Evolutionary conservation across 2,888 invertebrate species (phyloP).

Genomic region (Andrena chrysosceles): DNA sequence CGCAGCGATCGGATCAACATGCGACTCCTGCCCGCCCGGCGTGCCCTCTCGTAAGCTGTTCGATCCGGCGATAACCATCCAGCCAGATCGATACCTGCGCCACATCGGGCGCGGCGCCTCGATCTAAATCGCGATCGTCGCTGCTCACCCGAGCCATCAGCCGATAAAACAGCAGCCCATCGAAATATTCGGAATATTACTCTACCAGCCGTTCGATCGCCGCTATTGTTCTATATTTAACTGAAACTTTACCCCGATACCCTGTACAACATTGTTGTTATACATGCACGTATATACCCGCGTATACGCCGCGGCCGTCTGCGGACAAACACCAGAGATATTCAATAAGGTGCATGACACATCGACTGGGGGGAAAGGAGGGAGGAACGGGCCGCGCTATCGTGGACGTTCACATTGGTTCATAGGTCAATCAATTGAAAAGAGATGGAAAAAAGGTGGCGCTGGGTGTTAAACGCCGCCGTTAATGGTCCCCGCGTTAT

Average conservation of each 20-base stretch:
- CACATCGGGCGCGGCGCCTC: background rate
- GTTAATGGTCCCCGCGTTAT: conserved; percentile 56
- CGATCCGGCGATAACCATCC: background rate
- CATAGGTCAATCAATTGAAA: conserved; percentile 61
- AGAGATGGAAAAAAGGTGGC: conserved; percentile 28
- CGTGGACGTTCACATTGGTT: conserved; percentile 56
- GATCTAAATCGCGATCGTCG: background rate
- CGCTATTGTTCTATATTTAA: conserved; percentile 58
- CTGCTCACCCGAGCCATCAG: background rate
- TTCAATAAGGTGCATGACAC: conserved; percentile 65
- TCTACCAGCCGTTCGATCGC: conserved; percentile 8
- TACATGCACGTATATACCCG: conserved; percentile 1
- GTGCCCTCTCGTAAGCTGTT: background rate
- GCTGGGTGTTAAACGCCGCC: conserved; percentile 38
- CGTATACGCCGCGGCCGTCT: background rate
- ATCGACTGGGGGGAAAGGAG: conserved; percentile 23
- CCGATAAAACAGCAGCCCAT: background rate
- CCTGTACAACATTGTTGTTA: conserved; percentile 14
- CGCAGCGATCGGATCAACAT: background rate
- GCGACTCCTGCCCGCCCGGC: no score
- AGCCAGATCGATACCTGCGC: background rate
- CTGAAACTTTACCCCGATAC: conserved; percentile 45
- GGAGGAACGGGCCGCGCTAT: conserved; percentile 45
- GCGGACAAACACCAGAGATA: conserved; percentile 63
- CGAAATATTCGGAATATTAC: conserved; percentile 48